Conservation (phyloP, 2,113 vertebrate genomes). For the Entomyzon cyanotis region DNA sequence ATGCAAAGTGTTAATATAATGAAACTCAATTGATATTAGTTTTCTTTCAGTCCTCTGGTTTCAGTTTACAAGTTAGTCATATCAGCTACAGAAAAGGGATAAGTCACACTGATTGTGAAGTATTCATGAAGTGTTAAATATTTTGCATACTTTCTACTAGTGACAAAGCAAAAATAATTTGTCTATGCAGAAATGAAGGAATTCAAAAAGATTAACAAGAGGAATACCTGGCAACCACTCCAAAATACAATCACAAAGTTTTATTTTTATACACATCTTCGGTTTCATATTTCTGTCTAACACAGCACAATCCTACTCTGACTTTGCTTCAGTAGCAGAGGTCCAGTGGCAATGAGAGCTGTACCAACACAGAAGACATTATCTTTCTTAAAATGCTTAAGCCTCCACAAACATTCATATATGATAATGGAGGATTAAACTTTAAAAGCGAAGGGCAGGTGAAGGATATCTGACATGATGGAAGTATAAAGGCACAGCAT, state of each 20-base stretch:
- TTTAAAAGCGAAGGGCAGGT: background rate
- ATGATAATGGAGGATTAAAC: background rate
- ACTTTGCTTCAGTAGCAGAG: background rate
- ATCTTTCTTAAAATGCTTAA: background rate
- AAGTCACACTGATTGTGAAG: background rate
- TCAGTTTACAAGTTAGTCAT: background rate
- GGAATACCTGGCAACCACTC: background rate
- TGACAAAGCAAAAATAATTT: background rate
- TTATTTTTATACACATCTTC: background rate
- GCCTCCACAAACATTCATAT: background rate
- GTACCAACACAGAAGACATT: background rate
- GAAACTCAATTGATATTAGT: background rate
- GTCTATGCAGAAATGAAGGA: background rate
- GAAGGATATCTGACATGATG: background rate
- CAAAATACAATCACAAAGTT: background rate
- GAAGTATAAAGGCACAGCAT: background rate
- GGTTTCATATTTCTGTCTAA: background rate
- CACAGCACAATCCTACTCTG: background rate
- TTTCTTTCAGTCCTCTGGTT: slow-evolving; percentile 21
- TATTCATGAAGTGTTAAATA: background rate
- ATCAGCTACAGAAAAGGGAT: background rate
- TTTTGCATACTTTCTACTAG: background rate
- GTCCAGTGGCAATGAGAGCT: background rate
- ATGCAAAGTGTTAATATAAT: background rate
- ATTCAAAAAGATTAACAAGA: background rate